Conservation (phyloP, 2,888 invertebrate species). For the Geotrupes spiniger region DNA sequence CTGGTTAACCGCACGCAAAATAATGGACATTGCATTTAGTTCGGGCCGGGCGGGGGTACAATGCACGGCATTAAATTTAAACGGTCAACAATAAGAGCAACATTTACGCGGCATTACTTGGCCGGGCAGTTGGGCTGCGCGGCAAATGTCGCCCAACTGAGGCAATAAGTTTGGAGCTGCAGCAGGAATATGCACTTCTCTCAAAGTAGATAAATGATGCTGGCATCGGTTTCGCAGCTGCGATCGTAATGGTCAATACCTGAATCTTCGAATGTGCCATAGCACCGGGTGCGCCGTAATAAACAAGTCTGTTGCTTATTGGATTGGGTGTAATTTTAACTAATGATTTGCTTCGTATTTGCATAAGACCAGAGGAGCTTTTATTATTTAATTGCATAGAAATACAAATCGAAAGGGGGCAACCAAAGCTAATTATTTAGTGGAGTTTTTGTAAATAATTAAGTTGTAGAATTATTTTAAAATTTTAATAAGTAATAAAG, state of each 20-base stretch:
- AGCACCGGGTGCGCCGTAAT: too few species aligned
- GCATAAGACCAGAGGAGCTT: too few species aligned
- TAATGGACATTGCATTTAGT: slow-evolving; percentile 36
- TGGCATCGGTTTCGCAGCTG: slow-evolving; percentile 11
- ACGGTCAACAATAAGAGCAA: slow-evolving; percentile 34
- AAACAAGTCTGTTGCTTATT: too few species aligned
- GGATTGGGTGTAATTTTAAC: too few species aligned
- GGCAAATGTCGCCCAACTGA: slow-evolving; percentile 28
- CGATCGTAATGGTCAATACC: background rate
- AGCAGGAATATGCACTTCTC: slow-evolving; percentile 27
- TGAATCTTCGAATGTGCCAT: background rate
- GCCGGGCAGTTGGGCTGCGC: slow-evolving; percentile 29
- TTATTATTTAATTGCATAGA: too few species aligned
- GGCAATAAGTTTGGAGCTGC: slow-evolving; percentile 27
- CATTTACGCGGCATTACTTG: slow-evolving; percentile 32
- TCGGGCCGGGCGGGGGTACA: slow-evolving; percentile 32
- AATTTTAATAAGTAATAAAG: too few species aligned
- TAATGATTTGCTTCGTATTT: too few species aligned
- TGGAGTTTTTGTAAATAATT: too few species aligned
- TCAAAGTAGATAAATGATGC: slow-evolving; percentile 31
- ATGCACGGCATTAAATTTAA: slow-evolving; percentile 35
- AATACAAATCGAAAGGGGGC: too few species aligned
- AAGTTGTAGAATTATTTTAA: too few species aligned
- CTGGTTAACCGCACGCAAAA: slow-evolving; percentile 27
- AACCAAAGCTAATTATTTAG: too few species aligned